Conservation (phyloP, 1,140 invertebrate species). For the Aphaenogaster ashmeadi region DNA sequence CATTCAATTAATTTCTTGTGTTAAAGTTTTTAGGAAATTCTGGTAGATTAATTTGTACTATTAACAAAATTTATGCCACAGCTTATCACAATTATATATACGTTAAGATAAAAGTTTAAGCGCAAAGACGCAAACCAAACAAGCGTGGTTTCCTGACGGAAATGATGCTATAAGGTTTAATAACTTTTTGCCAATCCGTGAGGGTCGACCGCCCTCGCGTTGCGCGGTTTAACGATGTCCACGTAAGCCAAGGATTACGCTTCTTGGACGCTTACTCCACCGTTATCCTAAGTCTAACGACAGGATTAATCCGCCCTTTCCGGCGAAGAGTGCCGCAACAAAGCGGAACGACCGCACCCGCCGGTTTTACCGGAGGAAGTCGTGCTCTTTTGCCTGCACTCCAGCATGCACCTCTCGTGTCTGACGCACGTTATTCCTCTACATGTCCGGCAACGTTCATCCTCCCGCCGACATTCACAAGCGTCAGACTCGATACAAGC, state of each 20-base stretch:
- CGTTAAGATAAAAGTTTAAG: background rate
- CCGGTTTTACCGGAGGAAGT: slow-evolving; percentile 69
- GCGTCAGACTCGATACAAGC: background rate
- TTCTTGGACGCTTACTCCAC: background rate
- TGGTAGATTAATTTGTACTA: background rate
- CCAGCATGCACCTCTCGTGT: slow-evolving; percentile 42
- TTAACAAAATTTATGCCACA: background rate
- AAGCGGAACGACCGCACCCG: slow-evolving; percentile 61
- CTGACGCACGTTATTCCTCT: slow-evolving; percentile 68
- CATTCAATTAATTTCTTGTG: background rate
- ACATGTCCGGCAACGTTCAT: slow-evolving; percentile 53
- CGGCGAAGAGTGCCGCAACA: slow-evolving; percentile 9
- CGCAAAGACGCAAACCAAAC: background rate
- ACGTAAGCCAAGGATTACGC: slow-evolving; percentile 8
- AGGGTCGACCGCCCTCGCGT: background rate
- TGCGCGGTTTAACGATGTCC: background rate
- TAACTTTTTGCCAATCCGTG: background rate
- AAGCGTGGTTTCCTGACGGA: background rate
- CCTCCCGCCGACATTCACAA: slow-evolving; percentile 43
- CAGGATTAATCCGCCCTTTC: slow-evolving; percentile 43
- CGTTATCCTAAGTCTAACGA: background rate
- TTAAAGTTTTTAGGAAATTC: background rate
- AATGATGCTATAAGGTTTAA: background rate
- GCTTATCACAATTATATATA: background rate
- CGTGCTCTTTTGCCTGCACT: slow-evolving; percentile 45